phyloP scores from a whole-genome alignment of 2,113 vertebrate genomes.

The Podarcis raffonei region DNA sequence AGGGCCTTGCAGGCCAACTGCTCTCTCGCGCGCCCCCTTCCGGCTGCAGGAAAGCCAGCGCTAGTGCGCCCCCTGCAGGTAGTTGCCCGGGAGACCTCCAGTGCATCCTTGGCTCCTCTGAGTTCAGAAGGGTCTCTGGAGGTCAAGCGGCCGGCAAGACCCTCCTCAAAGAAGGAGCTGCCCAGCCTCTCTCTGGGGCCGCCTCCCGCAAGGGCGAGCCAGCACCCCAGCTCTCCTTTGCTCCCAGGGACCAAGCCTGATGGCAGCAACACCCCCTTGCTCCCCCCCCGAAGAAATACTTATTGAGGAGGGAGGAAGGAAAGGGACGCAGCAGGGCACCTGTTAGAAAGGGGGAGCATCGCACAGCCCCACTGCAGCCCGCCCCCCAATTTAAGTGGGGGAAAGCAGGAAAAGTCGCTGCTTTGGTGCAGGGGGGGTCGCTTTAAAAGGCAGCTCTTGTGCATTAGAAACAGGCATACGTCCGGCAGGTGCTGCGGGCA shows the following conservation, averaged over 20 bases:
- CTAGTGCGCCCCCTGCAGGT: too few relatives aligned
- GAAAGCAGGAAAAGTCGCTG: neutral
- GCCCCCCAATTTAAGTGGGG: neutral
- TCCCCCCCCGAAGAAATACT: neutral
- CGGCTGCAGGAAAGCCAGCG: too few relatives aligned
- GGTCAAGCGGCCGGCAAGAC: too few relatives aligned
- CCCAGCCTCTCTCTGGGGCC: too few relatives aligned
- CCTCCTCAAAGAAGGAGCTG: too few relatives aligned
- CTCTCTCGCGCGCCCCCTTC: too few relatives aligned
- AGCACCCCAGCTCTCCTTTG: too few relatives aligned
- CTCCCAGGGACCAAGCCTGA: too few relatives aligned
- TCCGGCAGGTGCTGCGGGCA: neutral
- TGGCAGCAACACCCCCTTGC: neutral
- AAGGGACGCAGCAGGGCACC: neutral
- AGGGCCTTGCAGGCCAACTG: neutral
- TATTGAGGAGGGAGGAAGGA: neutral
- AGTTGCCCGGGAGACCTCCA: too few relatives aligned
- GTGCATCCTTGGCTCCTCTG: neutral
- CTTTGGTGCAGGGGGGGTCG: neutral
- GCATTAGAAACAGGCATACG: neutral
- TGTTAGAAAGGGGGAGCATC: neutral
- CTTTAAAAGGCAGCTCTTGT: too few relatives aligned
- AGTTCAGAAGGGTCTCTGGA: too few relatives aligned
- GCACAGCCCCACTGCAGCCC: neutral
- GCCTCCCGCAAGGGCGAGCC: too few relatives aligned